Percentiles rank a stretch among this genome's conserved stretches.
Conservation (phyloP, 2,888 invertebrate genomes). For the Leuctra nigra region DNA sequence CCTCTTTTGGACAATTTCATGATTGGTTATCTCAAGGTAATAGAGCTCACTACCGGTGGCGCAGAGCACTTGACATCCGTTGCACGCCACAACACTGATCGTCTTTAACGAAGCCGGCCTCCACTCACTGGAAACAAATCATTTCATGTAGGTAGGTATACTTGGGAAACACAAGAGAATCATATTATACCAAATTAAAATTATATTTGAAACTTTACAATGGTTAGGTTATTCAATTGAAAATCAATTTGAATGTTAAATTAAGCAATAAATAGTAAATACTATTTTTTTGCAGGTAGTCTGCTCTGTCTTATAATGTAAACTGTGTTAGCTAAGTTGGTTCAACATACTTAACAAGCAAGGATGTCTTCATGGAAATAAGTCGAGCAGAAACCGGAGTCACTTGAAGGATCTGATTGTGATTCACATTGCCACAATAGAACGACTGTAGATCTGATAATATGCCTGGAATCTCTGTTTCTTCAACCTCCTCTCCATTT, state of each 20-base stretch:
- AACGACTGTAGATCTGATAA: constrained; percentile 89
- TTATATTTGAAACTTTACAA: too few relatives aligned
- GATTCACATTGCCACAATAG: constrained; percentile 83
- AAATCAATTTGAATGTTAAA: too few relatives aligned
- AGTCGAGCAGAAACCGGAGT: constrained; percentile 67
- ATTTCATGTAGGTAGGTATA: not conserved
- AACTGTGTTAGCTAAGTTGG: too few relatives aligned
- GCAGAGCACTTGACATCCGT: constrained; percentile 66
- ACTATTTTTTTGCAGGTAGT: too few relatives aligned
- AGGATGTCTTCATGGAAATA: constrained; percentile 59
- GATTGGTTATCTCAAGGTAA: constrained; percentile 66
- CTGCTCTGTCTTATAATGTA: too few relatives aligned
- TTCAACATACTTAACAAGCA: too few relatives aligned
- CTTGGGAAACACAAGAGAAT: not conserved
- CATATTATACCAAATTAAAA: too few relatives aligned
- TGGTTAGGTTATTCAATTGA: too few relatives aligned
- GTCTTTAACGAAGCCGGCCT: constrained; percentile 59
- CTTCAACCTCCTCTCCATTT: constrained; percentile 95
- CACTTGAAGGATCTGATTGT: constrained; percentile 73
- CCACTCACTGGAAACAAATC: constrained; percentile 52
- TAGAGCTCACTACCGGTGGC: constrained; percentile 85
- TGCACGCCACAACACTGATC: constrained; percentile 85
- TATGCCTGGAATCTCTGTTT: constrained; percentile 90
- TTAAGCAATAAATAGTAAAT: too few relatives aligned
- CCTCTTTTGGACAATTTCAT: constrained; percentile 55